phyloP scores from a whole-genome alignment of 2,888 invertebrate genomes.

The Eremobia ochroleuca region DNA sequence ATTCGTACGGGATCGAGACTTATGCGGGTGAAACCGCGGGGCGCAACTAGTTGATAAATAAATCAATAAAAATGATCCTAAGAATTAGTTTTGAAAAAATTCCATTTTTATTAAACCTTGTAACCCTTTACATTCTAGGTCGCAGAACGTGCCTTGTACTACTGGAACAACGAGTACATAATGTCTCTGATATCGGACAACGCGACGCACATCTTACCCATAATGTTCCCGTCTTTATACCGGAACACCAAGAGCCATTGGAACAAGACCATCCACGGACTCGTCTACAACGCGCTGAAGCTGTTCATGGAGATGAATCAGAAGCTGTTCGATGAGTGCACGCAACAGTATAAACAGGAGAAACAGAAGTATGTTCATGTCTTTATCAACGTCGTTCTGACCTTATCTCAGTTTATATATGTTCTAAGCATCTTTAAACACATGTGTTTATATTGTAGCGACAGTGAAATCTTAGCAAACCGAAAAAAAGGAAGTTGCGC shows the following conservation, averaged over 20 bases:
- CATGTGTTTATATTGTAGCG: no score
- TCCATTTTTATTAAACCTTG: neutral
- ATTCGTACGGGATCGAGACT: no score
- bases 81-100: neutral
- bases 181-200: constrained; percentile 99
- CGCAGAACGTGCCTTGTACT: constrained; percentile 99
- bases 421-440: no score
- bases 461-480: no score
- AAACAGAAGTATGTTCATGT: constrained; percentile 91
- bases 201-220: constrained; percentile 98
- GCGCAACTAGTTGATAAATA: no score
- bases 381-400: no score
- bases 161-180: constrained; percentile 99
- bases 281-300: constrained; percentile 99
- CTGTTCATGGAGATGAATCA: constrained; percentile 99
- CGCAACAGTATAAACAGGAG: constrained; percentile 97
- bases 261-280: constrained; percentile 99
- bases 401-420: no score
- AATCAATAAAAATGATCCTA: neutral
- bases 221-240: constrained; percentile 99
- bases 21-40: no score
- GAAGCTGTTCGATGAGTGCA: constrained; percentile 99
- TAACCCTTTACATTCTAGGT: constrained; percentile 92
- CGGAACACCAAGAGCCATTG: constrained; percentile 99
- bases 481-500: no score